Evolutionary conservation across 2,888 invertebrate genomes (phyloP), one percentile per base, ranked within the genome.

Genomic region (Harmothoe impar): DNA sequence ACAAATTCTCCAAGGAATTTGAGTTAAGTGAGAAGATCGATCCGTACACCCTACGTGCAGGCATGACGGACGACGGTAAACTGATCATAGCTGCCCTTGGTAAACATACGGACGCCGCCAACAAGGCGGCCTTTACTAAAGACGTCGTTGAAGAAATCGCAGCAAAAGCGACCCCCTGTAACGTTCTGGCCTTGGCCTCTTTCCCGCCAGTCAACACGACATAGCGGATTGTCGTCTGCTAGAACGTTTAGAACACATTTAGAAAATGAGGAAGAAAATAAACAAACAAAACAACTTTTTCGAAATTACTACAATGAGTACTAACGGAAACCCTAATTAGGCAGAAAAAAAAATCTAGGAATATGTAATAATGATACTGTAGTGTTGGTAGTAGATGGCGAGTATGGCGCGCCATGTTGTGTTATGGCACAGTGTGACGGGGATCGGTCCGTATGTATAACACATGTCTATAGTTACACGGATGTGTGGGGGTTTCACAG

Each of bases 21-120:
- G 93, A 93, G 85, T 89, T 93, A 0, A 81, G 90, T 7, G 93
- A 93, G 89, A 92, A 91, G 89, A 93, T 93, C 81, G 93, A 93
- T 81, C 89, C 92, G 17, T 91, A 91, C 88, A 90, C 92, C 23
- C 78, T 93, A 77, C 84, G 91, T 31, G 93, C 90, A 17, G 93
- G 93, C 0, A 89, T 92, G n/a, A 85, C 91, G 25, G 90, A 89
- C 23, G 92, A 92, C 17, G 93, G 93, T 25, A 91, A 88, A 72
- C 91, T 93, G 1, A 77, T 92, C 29, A 90, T 93, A 23, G 92
- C 92, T 31, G 93, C 93, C n/a, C 89, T 91, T 20, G 93, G 92
- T 72, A 93, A 93, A 78, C 92, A 92, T 7, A 91, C 92, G 54
- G 89, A 89, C 17, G 35, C 56, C 72, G 88, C 81, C 52, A 81